A percentile compares a stretch with the other conserved stretches of the same genome.
These are phyloP conservation scores for Drosophila niveifrons DNA, from an alignment of 2,888 invertebrate species.

Conservation along the genomic window DNA sequence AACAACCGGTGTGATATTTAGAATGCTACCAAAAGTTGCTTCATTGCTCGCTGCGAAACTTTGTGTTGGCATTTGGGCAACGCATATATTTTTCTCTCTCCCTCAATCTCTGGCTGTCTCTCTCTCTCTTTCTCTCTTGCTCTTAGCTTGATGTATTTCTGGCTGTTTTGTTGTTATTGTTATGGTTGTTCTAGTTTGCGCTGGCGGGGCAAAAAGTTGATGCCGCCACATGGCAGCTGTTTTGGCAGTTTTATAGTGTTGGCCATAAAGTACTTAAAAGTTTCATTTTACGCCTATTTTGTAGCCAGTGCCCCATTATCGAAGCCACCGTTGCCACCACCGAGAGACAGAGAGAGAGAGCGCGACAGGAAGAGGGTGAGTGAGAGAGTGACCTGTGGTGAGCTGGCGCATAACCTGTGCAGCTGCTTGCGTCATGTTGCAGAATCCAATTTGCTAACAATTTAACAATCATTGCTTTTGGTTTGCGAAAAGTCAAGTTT, in stretches of 20 bases:
- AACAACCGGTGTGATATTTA: slow-evolving; percentile 78
- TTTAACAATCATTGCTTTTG: slow-evolving; percentile 78
- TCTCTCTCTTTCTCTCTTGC: slow-evolving; percentile 1
- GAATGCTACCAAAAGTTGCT: slow-evolving; percentile 72
- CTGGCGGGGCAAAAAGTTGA: slow-evolving; percentile 60
- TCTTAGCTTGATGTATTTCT: slow-evolving; percentile 26
- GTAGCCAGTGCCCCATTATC: slow-evolving; percentile 74
- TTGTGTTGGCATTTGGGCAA: slow-evolving; percentile 52
- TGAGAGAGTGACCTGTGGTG: slow-evolving; percentile 51
- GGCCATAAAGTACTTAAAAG: slow-evolving; percentile 83
- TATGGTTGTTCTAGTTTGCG: slow-evolving; percentile 67
- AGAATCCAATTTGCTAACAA: slow-evolving; percentile 78
- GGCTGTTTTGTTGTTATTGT: slow-evolving; percentile 29
- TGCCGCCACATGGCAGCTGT: slow-evolving; percentile 76
- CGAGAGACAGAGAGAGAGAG: slow-evolving; percentile 8
- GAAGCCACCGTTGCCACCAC: slow-evolving; percentile 25
- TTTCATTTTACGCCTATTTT: slow-evolving; percentile 83
- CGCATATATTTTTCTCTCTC: slow-evolving; percentile 17
- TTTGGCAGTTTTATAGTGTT: slow-evolving; percentile 78
- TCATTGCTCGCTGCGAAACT: slow-evolving; percentile 61
- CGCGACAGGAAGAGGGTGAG: neutral
- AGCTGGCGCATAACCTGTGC: slow-evolving; percentile 45
- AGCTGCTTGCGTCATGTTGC: slow-evolving; percentile 45
- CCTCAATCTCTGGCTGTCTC: too few species aligned
- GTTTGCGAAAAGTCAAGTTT: slow-evolving; percentile 57